Percentiles rank a stretch among this genome's conserved stretches.
Evolutionary conservation across 2,797 vertebrate species (phyloP).

Genomic region (Bradypodion pumilum): DNA sequence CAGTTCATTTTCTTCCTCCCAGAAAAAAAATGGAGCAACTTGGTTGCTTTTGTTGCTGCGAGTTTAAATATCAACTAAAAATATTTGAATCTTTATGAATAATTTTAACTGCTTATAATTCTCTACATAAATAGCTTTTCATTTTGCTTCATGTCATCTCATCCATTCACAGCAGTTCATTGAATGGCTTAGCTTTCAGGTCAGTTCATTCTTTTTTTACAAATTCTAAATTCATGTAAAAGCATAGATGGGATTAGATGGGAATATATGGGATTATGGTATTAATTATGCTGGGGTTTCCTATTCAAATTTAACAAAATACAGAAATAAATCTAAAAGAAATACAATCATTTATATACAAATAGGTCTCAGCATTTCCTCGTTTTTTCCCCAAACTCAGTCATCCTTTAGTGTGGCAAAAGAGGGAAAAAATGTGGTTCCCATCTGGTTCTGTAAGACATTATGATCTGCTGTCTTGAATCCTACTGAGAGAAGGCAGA

Average conservation of each 20-base stretch:
- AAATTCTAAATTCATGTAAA: slow-evolving; percentile 5
- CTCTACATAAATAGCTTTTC: not conserved
- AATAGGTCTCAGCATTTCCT: not conserved
- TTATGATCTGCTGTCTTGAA: not conserved
- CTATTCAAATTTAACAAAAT: not conserved
- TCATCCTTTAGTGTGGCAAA: not conserved
- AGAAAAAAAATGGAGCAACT: not conserved
- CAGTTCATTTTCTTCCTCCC: not conserved
- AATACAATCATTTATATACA: not conserved
- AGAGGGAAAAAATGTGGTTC: too few relatives aligned
- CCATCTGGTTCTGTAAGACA: not conserved
- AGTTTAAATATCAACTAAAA: not conserved
- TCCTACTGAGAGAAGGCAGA: not conserved
- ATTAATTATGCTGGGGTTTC: not conserved
- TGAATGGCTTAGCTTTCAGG: not conserved
- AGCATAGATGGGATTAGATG: too few relatives aligned
- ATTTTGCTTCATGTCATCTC: slow-evolving; percentile 3
- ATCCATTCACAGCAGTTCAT: not conserved
- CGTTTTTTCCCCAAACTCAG: not conserved
- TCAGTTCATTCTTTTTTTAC: not conserved
- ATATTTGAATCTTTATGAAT: not conserved
- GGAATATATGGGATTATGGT: not conserved
- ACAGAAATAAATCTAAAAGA: not conserved
- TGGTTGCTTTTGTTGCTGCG: not conserved
- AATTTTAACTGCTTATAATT: slow-evolving; percentile 10